Evolutionary conservation across 2,888 invertebrate species (phyloP).

Genomic region (Drosophila peninsularis): DNA sequence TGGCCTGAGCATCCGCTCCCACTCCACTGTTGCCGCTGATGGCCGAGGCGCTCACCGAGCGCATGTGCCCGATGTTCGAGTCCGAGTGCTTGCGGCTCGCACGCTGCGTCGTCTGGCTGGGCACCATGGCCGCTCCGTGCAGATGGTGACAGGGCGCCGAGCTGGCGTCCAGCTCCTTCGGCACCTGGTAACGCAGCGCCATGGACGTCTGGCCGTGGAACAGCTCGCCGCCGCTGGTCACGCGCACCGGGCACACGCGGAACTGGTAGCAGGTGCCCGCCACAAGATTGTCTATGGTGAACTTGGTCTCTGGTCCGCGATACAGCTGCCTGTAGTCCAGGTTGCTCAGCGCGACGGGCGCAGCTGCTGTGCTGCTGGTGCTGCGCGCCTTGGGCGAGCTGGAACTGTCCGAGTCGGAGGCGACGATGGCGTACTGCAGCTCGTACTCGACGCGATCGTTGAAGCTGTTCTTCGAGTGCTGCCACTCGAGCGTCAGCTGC

Average conservation of each 20-base stretch:
- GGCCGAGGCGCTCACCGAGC: slow-evolving; percentile 83
- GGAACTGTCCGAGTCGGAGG: slow-evolving; percentile 72
- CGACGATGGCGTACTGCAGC: slow-evolving; percentile 88
- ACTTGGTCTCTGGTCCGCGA: slow-evolving; percentile 88
- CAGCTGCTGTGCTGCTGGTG: slow-evolving; percentile 35
- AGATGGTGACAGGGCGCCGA: slow-evolving; percentile 61
- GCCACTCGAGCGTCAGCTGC: slow-evolving; percentile 88
- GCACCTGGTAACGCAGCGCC: slow-evolving; percentile 85
- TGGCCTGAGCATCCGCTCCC: slow-evolving; percentile 60
- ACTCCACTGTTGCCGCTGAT: slow-evolving; percentile 71
- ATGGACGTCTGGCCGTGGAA: slow-evolving; percentile 89
- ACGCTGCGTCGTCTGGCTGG: slow-evolving; percentile 72
- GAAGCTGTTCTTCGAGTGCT: slow-evolving; percentile 86
- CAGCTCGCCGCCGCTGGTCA: slow-evolving; percentile 86
- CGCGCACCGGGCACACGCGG: slow-evolving; percentile 91
- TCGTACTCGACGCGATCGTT: slow-evolving; percentile 90
- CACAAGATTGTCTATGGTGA: slow-evolving; percentile 89
- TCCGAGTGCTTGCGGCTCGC: slow-evolving; percentile 73
- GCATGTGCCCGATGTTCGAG: slow-evolving; percentile 61
- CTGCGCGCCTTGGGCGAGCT: slow-evolving; percentile 56
- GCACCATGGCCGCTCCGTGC: slow-evolving; percentile 47
- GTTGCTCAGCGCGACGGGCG: slow-evolving; percentile 51
- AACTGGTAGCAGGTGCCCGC: slow-evolving; percentile 91
- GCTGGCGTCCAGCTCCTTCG: slow-evolving; percentile 73
- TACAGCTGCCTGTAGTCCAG: slow-evolving; percentile 86